Evolutionary conservation across 1,140 invertebrate genomes (phyloP), one percentile per base, ranked within the genome.

Genomic region (Papilio dardanus): DNA sequence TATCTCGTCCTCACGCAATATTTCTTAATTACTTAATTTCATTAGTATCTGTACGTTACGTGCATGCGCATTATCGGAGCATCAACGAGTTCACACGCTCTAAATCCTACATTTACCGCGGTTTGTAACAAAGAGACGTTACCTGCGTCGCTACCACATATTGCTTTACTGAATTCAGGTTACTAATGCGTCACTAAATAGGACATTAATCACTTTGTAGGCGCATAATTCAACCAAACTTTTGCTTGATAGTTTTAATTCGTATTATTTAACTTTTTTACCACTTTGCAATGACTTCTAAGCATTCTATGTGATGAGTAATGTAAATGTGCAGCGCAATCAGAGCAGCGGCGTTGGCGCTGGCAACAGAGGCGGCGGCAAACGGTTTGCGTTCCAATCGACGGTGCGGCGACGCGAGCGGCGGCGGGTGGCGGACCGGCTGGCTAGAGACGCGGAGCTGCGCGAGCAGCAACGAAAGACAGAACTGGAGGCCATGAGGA

Each of bases 361-460:
- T 0, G 68, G 62, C 7, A 76, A 80, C 28, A 82, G 89, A 12
- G 7, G 42, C 24, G 24, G 54, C 54, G 86, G 88, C 77, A 96
- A 96, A 81, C 95, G 96, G 82, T 97, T 97, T 88, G 97, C 96
- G 0, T 97, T 97, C 88, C 96, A 97, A 88, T 97, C 96, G 75
- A 97, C 97, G 0, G 95, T 97, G 6, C 85, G 97, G 30, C 95
- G 97, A 86, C 95, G 97, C 37, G 97, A 97, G 89, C 94, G 96
- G 79, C 95, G 95, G 46, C 92, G 95, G 71, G 88, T 97, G 65
- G 96, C 96, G 1, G 96, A 97, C 79, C 96, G 96, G 86, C 91
- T 97, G 75, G 96, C 95, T 14, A 95, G 94, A 77, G 96, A 97
- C 86, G 96, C 96, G 0, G 96, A 97, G 83, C 94, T 95, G 21